phyloP scores from a whole-genome alignment of 2,113 vertebrate genomes.

The Laticauda laticaudata region DNA sequence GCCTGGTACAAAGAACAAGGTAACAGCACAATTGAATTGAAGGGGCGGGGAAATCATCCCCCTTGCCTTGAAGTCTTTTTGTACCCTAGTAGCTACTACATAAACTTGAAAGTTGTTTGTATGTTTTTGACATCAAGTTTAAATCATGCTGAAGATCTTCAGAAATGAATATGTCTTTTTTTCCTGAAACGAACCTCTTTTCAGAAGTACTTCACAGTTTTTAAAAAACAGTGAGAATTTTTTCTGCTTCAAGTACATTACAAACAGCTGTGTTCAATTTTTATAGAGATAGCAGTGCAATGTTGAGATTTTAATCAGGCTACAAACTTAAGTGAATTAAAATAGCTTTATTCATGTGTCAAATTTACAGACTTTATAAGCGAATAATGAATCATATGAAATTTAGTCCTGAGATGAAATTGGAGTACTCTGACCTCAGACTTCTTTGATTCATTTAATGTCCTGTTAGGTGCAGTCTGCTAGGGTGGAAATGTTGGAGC shows the following conservation, averaged over 20 bases:
- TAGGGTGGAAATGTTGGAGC: not conserved
- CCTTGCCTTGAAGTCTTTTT: not conserved
- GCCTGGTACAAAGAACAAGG: not conserved
- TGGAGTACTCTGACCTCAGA: not conserved
- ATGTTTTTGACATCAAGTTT: not conserved
- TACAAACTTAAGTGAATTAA: conserved; percentile 4
- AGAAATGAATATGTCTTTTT: not conserved
- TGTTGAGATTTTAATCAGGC: not conserved
- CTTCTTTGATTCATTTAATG: not conserved
- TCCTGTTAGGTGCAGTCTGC: not conserved
- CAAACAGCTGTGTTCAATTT: not conserved
- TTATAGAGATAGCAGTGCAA: not conserved
- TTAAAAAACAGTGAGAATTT: not conserved
- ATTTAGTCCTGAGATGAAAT: not conserved
- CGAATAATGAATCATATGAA: not conserved
- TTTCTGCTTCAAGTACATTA: not conserved
- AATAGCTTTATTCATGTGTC: not conserved
- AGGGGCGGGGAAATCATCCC: not conserved
- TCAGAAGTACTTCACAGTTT: not conserved
- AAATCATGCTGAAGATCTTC: not conserved
- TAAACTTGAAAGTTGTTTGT: not conserved
- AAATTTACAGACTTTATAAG: conserved; percentile 20
- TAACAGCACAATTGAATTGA: not conserved
- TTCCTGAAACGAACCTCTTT: not conserved
- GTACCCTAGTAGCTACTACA: not conserved